Evolutionary conservation across 2,888 invertebrate genomes (phyloP).

Genomic region (Leistus spinibarbis): DNA sequence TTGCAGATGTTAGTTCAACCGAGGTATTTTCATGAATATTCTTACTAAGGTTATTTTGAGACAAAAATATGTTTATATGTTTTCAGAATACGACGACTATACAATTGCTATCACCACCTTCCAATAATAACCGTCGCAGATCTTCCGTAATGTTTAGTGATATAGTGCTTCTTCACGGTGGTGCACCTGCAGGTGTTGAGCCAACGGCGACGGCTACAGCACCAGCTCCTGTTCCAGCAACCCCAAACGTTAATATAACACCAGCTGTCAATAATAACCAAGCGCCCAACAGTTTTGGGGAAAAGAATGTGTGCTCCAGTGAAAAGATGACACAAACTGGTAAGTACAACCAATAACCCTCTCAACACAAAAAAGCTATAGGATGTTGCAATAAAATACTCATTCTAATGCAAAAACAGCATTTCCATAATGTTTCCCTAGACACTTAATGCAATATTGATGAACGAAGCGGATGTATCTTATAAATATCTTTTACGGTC

Average conservation of each 20-base stretch:
- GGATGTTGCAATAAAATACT: too few species aligned
- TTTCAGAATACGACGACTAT: slow-evolving; percentile 69
- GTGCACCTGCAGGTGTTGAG: slow-evolving; percentile 50
- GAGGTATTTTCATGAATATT: slow-evolving; percentile 48
- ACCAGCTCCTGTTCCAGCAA: slow-evolving; percentile 57
- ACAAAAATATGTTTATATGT: not conserved
- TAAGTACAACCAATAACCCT: too few species aligned
- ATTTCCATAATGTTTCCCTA: slow-evolving; percentile 9
- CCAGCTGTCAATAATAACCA: slow-evolving; percentile 43
- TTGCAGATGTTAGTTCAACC: slow-evolving; percentile 61
- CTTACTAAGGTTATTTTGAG: not conserved
- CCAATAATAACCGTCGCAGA: slow-evolving; percentile 72
- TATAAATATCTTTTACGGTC: not conserved
- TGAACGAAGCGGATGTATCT: not conserved
- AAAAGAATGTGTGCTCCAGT: slow-evolving; percentile 75
- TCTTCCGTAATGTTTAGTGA: slow-evolving; percentile 92
- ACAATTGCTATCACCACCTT: slow-evolving; percentile 75
- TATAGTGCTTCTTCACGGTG: slow-evolving; percentile 76
- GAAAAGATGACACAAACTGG: slow-evolving; percentile 90
- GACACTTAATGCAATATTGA: not conserved
- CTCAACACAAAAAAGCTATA: too few species aligned
- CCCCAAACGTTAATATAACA: slow-evolving; percentile 48
- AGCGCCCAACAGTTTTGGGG: slow-evolving; percentile 54
- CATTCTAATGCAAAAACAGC: too few species aligned
- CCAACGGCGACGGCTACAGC: slow-evolving; percentile 46